phyloP scores from a whole-genome alignment of 2,113 vertebrate species.

The Nasalis larvatus region DNA sequence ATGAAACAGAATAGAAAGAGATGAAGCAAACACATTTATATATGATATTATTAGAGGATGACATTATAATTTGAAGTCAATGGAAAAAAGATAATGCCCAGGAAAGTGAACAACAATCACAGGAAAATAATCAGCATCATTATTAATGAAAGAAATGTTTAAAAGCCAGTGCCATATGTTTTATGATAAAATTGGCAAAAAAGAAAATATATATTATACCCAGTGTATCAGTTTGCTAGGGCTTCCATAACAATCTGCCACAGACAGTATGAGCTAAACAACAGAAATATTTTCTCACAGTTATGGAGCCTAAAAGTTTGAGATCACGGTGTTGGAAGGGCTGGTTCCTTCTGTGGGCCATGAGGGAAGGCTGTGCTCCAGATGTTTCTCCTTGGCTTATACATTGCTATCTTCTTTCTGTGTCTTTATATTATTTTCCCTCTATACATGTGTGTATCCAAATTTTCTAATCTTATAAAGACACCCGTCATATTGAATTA shows the following conservation, averaged over 20 bases:
- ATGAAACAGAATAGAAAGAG: neutral
- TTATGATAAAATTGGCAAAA: neutral
- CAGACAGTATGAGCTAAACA: neutral
- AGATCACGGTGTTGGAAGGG: neutral
- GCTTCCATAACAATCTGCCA: neutral
- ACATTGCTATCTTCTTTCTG: neutral
- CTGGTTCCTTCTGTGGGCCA: fast-evolving
- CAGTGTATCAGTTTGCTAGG: neutral
- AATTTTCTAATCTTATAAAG: neutral
- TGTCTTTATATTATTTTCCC: neutral
- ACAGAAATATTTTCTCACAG: neutral
- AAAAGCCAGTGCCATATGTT: neutral
- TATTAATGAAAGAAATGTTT: neutral
- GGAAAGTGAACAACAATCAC: neutral
- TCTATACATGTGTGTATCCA: neutral
- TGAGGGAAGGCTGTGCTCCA: neutral
- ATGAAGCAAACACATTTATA: neutral
- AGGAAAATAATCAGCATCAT: neutral
- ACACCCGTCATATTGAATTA: neutral
- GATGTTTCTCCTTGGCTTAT: fast-evolving
- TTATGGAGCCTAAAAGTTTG: neutral
- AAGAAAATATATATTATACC: neutral
- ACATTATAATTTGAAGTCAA: neutral
- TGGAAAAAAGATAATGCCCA: neutral
- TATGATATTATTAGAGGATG: neutral